Base-by-base conservation (phyloP, 2,113 vertebrate genomes). In the Oreochromis spilurus region DNA sequence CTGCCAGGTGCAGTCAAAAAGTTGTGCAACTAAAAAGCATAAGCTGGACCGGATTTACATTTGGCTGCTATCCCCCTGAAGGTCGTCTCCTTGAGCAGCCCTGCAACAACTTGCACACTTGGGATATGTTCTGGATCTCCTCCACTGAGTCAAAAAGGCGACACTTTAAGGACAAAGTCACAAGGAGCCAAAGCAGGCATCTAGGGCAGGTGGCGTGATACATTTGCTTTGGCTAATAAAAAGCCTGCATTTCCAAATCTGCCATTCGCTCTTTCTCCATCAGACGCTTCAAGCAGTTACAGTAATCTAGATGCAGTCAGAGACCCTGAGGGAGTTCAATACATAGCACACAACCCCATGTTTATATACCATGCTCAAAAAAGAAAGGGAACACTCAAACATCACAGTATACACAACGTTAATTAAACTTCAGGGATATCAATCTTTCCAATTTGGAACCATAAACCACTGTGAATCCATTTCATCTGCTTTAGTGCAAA, bases 211-310 rank as follows among this genome's bases (percentile, higher is more conserved):
- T 45, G 67, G 21, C 26, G 21, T 10, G 40, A 45, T 45, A 48
- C 24, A 26, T 75, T 48, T 48, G 43, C 14, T 29, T 48, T 75
- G 43, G 24, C 70, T 43, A 29, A 12, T 75, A 75, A 29, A 75
- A 29, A 48, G 48, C 9, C 38, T 75, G 67, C 58, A 26, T 57
- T 57, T 57, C 54, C 54, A 57, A 57, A 26, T 57, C 6, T 57
- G 54, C 36, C 7, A 2, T 43, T 70, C 4, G 38, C 12, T 24
- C 12, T 70, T 70, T 70, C 0, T 70, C 38, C 65, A 70, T 70
- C 38, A 70, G 1, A 43, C 24, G 4, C 38, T 43, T 24, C n/a
- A 43, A 43, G 3, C 0, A 14, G 36, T 43, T 70, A 43, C 5
- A 70, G 65, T 43, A 70, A 43, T 43, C 3, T 24, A 70, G 40